phyloP scores from a whole-genome alignment of 2,113 vertebrate genomes.

The Triplophysa siluroides region DNA sequence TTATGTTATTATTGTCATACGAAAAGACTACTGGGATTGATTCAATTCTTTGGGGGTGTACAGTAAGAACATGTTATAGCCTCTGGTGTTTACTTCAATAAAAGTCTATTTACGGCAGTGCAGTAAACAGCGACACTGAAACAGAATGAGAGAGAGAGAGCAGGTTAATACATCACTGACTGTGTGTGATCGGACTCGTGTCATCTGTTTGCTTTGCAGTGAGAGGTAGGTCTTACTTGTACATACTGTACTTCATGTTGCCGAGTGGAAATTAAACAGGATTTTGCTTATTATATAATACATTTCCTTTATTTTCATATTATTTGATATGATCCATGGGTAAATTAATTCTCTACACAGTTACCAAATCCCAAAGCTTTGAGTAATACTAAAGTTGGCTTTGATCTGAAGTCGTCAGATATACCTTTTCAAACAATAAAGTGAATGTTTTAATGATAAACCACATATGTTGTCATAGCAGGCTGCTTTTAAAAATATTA shows the following conservation, averaged over 20 bases:
- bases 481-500: no score
- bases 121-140: background rate
- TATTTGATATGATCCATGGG: background rate
- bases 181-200: background rate
- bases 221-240: background rate
- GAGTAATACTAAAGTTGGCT: no score
- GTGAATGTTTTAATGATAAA: no score
- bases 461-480: no score
- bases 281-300: background rate
- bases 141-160: background rate
- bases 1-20: background rate
- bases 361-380: background rate
- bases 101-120: background rate
- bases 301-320: background rate
- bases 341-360: no score
- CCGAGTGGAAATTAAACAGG: background rate
- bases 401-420: no score
- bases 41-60: background rate
- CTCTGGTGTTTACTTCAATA: background rate
- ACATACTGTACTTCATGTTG: background rate
- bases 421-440: no score
- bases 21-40: background rate
- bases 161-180: slow-evolving; percentile 1
- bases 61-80: background rate
- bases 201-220: background rate